Percentiles rank a stretch among this genome's conserved stretches.
Conservation (phyloP, 2,888 invertebrate genomes). For the Augochlorella aurata region DNA sequence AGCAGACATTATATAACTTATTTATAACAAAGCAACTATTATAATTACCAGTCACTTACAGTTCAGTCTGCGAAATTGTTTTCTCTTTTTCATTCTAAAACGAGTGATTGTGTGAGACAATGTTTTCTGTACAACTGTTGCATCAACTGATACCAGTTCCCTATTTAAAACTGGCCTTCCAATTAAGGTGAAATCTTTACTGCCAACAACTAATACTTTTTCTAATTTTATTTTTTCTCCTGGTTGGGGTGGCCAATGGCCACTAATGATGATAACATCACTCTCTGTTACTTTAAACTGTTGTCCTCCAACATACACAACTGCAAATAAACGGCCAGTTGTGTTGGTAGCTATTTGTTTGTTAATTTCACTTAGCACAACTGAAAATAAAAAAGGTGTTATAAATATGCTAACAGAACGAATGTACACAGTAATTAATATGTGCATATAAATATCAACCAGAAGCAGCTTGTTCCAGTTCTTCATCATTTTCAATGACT, state of each 20-base stretch:
- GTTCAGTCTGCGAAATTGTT: conserved; percentile 90
- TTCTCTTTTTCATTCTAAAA: conserved; percentile 89
- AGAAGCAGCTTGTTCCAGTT: conserved; percentile 68
- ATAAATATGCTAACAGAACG: neutral
- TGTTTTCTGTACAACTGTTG: conserved; percentile 92
- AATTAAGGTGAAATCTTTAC: conserved; percentile 90
- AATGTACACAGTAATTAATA: neutral
- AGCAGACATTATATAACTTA: neutral
- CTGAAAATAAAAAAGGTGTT: conserved; percentile 70
- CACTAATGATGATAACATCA: conserved; percentile 92
- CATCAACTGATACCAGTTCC: conserved; percentile 89
- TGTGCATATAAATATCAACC: conserved; percentile 61
- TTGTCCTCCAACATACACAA: conserved; percentile 91
- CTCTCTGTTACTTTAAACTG: conserved; percentile 93
- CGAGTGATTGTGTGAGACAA: conserved; percentile 90
- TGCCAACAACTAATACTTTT: conserved; percentile 91
- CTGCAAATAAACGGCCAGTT: conserved; percentile 89
- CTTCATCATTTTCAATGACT: conserved; percentile 65
- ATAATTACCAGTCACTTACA: conserved; percentile 82
- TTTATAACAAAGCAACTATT: conserved; percentile 34
- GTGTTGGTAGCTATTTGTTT: conserved; percentile 83
- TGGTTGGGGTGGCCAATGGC: conserved; percentile 91
- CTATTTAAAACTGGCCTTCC: conserved; percentile 90
- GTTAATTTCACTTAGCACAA: conserved; percentile 86
- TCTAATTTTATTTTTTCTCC: conserved; percentile 92